phyloP scores from a whole-genome alignment of 1,140 invertebrate species.

The Drosophila ohnishii region DNA sequence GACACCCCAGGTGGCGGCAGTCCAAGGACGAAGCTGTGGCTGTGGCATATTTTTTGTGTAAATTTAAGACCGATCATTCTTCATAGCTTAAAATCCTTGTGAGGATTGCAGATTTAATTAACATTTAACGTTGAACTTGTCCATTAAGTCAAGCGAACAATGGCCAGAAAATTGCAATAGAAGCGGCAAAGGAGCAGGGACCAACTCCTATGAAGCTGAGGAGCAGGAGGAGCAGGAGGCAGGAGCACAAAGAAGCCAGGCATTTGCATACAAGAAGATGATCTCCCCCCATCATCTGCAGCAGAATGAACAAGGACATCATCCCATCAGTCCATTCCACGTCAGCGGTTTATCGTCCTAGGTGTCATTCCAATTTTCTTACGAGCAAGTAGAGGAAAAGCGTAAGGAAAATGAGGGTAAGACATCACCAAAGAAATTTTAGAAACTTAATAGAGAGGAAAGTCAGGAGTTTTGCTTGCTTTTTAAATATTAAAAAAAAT shows the following conservation, averaged over 20 bases:
- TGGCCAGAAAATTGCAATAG: slow-evolving; percentile 5
- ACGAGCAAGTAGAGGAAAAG: background rate
- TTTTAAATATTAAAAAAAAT: background rate
- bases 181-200: background rate
- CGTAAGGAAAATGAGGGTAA: background rate
- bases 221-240: background rate
- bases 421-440: background rate
- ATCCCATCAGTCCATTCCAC: slow-evolving; percentile 21
- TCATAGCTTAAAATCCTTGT: background rate
- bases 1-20: slow-evolving; percentile 27
- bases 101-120: slow-evolving; percentile 42
- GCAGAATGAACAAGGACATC: slow-evolving; percentile 2
- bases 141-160: slow-evolving; percentile 41
- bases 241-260: background rate
- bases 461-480: accelerated
- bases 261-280: slow-evolving; percentile 36
- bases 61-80: slow-evolving; percentile 18
- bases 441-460: background rate
- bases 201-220: too few relatives aligned
- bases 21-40: background rate
- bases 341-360: slow-evolving; percentile 31
- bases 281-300: slow-evolving; percentile 6
- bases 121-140: slow-evolving; percentile 35
- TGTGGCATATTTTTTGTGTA: background rate
- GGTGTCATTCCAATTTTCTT: slow-evolving; percentile 37